phyloP scores from a whole-genome alignment of 2,797 vertebrate genomes.

The Centropyge bicolor region DNA sequence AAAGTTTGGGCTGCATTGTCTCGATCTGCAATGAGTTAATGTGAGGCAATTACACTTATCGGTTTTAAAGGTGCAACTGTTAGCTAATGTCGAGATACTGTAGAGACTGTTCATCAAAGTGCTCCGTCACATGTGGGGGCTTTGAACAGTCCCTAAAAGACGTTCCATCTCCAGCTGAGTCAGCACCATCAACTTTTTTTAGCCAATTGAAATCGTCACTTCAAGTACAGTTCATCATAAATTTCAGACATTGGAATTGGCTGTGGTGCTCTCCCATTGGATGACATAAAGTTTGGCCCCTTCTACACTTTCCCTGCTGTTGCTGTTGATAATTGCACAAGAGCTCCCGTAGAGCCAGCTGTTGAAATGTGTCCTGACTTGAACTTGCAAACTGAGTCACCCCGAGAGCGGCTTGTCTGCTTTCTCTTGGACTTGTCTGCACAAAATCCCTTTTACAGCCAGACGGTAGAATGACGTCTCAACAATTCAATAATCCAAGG shows the following conservation, averaged over 20 bases:
- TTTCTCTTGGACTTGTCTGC: constrained; percentile 63
- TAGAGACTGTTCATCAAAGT: constrained; percentile 16
- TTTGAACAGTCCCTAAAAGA: constrained; percentile 17
- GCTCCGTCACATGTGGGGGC: neutral
- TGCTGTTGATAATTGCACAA: constrained; percentile 82
- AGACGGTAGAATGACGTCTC: constrained; percentile 24
- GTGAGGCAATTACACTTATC: constrained; percentile 48
- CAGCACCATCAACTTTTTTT: constrained; percentile 32
- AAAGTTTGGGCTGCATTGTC: constrained; percentile 66
- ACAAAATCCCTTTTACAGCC: constrained; percentile 52
- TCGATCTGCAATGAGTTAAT: constrained; percentile 59
- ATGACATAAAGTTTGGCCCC: constrained; percentile 72
- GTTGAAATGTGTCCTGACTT: constrained; percentile 82
- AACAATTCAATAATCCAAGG: constrained; percentile 14
- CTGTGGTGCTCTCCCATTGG: constrained; percentile 42
- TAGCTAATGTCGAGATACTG: constrained; percentile 30
- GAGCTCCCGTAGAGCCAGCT: constrained; percentile 83
- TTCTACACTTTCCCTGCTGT: constrained; percentile 63
- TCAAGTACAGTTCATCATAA: constrained; percentile 46
- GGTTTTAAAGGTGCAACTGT: constrained; percentile 43
- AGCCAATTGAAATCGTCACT: constrained; percentile 44
- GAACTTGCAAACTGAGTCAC: constrained; percentile 83
- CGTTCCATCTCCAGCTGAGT: constrained; percentile 37
- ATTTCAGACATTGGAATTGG: constrained; percentile 56
- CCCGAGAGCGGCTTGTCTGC: constrained; percentile 53